Conservation (phyloP, 2,113 vertebrate species). For the Epinephelus cyanopodus region DNA sequence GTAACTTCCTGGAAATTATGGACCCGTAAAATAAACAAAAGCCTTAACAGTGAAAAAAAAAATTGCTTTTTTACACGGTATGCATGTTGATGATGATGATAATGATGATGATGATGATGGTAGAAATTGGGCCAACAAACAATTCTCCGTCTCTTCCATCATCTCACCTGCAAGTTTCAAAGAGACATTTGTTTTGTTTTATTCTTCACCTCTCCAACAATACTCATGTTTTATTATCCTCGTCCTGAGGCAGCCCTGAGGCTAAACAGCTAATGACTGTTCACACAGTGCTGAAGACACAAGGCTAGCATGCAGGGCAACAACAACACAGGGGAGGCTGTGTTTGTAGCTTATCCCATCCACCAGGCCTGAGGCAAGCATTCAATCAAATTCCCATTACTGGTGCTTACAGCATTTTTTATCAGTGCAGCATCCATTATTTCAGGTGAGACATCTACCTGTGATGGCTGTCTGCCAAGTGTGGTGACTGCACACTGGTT, state of each 20-base stretch:
- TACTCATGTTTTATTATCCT: slow-evolving; percentile 5
- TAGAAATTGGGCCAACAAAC: not conserved
- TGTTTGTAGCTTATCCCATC: slow-evolving; percentile 17
- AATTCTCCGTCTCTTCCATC: not conserved
- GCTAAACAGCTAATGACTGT: slow-evolving; percentile 20
- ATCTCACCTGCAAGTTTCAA: not conserved
- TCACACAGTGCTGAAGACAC: slow-evolving; percentile 1
- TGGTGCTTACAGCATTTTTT: not conserved
- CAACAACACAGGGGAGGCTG: slow-evolving; percentile 6
- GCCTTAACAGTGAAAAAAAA: too few species aligned
- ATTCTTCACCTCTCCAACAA: not conserved
- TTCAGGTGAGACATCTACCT: slow-evolving; percentile 3
- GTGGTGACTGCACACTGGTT: not conserved
- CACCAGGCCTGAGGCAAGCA: not conserved
- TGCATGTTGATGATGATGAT: not conserved
- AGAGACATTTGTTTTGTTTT: slow-evolving; percentile 1
- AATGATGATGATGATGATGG: not conserved
- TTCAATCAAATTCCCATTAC: slow-evolving; percentile 30
- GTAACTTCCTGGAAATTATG: too few species aligned
- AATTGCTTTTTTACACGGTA: not conserved
- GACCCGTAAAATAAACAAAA: too few species aligned
- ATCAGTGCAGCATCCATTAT: slow-evolving; percentile 4
- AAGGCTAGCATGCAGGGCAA: not conserved
- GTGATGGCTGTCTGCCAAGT: not conserved
- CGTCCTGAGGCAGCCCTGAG: slow-evolving; percentile 14